Evolutionary conservation across 2,888 invertebrate species (phyloP), one percentile per base, ranked within the genome.

Genomic region (Ectobius pallidus): DNA sequence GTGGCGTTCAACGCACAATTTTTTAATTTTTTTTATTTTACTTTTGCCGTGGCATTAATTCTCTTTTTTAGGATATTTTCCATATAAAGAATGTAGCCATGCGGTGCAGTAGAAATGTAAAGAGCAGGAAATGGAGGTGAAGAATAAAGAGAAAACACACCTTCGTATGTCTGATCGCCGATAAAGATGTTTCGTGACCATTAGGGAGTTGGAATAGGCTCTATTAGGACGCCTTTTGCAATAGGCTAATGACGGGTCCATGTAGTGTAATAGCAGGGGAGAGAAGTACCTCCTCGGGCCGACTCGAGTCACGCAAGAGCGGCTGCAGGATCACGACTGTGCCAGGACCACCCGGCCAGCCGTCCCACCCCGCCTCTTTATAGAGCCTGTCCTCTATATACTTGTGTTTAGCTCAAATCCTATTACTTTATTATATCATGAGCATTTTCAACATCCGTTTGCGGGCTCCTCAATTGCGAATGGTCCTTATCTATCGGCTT

Each of bases 201-300:
- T 73, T 73, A 75, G 71, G 73, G 68, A 67, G 42, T 49, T 46
- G 55, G 55, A 62, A 72, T 42, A 63, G 61, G 27, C 82, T 83
- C 82, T 83, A 83, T 84, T 83, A 84, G 83, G 82, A 83, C 83
- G 83, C 83, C 84, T 83, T 83, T 83, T 81, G 83, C 83, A 83
- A 83, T 82, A 81, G 82, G 80, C 83, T 83, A 84, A 83, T 84
- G 83, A 83, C 81, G 82, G 83, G 81, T n/a, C 81, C 82, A 81
- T 80, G 81, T 81, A 80, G 81, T n/a, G n/a, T 65, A 44, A 65
- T 65, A 65, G 46, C 46, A 34, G 9, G 63, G 7, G 52, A 52
- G 52, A 25, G 52, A 52, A 46, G 30, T 25, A 30, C 58, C 65
- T n/a, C 65, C 46, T 44, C 65, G 65, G 65, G 65, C 65, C 11